Base-by-base conservation (phyloP, 2,888 invertebrate genomes). In the Sussaba pulchella region DNA sequence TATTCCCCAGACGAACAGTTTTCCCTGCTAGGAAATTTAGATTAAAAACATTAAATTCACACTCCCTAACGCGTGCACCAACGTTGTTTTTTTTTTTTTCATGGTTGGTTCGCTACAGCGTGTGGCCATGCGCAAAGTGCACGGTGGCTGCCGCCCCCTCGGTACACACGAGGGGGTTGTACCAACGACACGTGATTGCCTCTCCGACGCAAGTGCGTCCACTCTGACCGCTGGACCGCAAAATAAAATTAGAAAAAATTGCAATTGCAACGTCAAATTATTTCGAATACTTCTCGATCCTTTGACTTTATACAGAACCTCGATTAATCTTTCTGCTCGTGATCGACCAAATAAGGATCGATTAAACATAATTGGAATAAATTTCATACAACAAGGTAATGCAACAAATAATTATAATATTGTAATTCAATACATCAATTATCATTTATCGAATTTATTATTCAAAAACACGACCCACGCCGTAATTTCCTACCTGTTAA, bases 31-130 rank as follows among this genome's bases (percentile, higher is more conserved):
- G 66, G 78, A 61, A 88, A 87, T 87, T 89, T 86, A 82, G 88
- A 89, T 89, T 82, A 88, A 87, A 87, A 86, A 88, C 86, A 88
- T 88, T 87, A 86, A 87, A 86, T 83, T 85, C 82, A 74, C 83
- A 85, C 82, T 78, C 66, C 50, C 41, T 19, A 8, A 36, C 52
- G 64, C 47, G 41, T 72, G 41, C 31, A 57, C 36, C 54, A 57
- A 21, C 63, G 54, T 64, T 31, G 31, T 31, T 31, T 31, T 31
- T 31, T 31, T 31, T 31, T 31, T 39, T 19, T 43, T 61, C 57
- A 50, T 21, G 36, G 41, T 41, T 45, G 61, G 43, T 74, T 52
- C 61, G 10, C 36, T 21, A 19, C 31, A 50, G 36, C 59, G 24
- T 50, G 50, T 61, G 50, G 64, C 39, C 70, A 17, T 39, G 74